These are phyloP conservation scores for Oncorhynchus gorbuscha DNA, from an alignment of 2,113 vertebrate genomes.

Conservation along the genomic window DNA sequence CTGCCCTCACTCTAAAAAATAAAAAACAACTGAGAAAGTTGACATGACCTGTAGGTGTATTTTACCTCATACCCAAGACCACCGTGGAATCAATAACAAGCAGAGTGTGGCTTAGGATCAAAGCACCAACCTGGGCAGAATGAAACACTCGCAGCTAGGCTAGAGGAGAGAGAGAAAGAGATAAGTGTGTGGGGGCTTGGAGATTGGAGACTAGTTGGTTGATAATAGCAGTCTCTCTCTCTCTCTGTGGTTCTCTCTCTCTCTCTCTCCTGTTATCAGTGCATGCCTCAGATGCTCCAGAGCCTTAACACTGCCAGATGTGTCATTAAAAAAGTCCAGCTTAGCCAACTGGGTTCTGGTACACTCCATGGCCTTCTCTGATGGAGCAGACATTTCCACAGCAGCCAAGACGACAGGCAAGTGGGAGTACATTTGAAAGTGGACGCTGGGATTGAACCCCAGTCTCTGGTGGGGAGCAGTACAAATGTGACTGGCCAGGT, in stretches of 20 bases:
- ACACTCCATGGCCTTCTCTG: background rate
- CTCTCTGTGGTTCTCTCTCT: background rate
- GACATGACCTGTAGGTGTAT: conserved; percentile 21
- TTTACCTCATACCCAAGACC: conserved; percentile 26
- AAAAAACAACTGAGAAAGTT: background rate
- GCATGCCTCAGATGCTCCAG: conserved; percentile 24
- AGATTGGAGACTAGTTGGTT: conserved; percentile 35
- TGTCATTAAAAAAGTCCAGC: conserved; percentile 5
- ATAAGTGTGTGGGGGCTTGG: background rate
- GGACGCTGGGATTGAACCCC: too few relatives aligned
- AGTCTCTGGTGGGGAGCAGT: too few relatives aligned
- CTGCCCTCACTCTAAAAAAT: conserved; percentile 24
- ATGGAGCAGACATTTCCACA: background rate
- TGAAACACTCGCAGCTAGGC: background rate
- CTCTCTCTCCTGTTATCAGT: conserved; percentile 17
- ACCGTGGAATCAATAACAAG: conserved; percentile 42
- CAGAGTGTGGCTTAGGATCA: conserved; percentile 34
- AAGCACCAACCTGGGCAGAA: conserved; percentile 27
- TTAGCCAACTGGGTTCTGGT: background rate
- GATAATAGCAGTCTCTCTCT: conserved; percentile 22
- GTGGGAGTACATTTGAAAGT: too few relatives aligned
- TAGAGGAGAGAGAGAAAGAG: background rate
- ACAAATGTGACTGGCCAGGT: too few relatives aligned
- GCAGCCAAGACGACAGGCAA: background rate
- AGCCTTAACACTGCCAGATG: conserved; percentile 34